A percentile compares a stretch with the other conserved stretches of the same genome.
Conservation (phyloP, 2,797 vertebrate genomes). For the Falco cherrug region DNA sequence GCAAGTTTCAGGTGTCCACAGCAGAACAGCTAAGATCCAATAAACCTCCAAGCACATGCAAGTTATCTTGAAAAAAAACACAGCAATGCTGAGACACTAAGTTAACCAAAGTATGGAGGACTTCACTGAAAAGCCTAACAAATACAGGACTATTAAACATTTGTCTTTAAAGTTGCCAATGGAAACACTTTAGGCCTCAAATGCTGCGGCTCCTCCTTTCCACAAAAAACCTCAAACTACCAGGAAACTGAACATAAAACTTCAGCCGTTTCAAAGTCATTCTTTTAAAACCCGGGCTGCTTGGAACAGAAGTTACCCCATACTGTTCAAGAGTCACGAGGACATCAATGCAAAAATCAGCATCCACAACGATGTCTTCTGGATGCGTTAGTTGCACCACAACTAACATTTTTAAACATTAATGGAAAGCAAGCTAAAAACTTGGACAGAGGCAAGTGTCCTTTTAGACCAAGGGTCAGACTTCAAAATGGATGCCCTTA, state of each 20-base stretch:
- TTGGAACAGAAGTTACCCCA: background rate
- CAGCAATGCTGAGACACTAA: background rate
- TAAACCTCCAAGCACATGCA: background rate
- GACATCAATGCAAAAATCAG: background rate
- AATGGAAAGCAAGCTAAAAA: background rate
- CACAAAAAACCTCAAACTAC: background rate
- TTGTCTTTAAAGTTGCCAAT: background rate
- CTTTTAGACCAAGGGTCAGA: background rate
- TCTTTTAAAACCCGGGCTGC: background rate
- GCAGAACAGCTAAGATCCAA: background rate
- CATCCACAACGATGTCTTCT: background rate
- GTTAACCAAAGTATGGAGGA: background rate
- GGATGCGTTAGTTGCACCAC: background rate
- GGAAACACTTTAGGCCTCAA: background rate
- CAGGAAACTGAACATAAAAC: background rate
- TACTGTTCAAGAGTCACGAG: background rate
- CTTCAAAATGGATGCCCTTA: background rate
- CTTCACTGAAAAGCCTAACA: background rate
- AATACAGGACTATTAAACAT: background rate
- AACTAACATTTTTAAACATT: background rate
- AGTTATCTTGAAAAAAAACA: background rate
- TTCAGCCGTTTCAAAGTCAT: background rate
- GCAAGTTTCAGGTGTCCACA: background rate
- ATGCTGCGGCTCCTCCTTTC: background rate
- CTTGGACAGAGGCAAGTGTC: background rate